Evolutionary conservation across 2,797 vertebrate species (phyloP), one percentile per base, ranked within the genome.

Genomic region (Nyctalus aviator): DNA sequence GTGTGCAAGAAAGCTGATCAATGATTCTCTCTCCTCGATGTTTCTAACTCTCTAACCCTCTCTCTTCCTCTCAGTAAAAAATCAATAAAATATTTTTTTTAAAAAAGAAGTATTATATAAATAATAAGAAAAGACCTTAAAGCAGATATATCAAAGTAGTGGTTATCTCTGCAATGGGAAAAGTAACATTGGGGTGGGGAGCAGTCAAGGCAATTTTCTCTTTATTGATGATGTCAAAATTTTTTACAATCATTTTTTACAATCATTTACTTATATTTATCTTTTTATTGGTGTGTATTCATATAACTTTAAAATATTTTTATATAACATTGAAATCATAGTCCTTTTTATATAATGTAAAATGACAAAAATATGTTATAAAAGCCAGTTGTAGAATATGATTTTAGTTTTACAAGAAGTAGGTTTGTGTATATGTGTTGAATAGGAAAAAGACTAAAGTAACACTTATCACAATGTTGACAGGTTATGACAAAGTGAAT

Each of bases 401-500:
- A 83, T 88, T 93, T 92, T 82, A 81, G n/a, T 76, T 90, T 84
- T 88, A 64, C 7, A 79, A 93, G 12, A 50, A 59, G 10, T 48
- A 0, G 57, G 20, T 37, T 12, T 71, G 25, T 44, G 15, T 81
- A 2, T 14, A 4, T 79, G 23, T 62, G n/a, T 41, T 55, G 2
- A 57, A 6, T n/a, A 77, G 53, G 25, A 53, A 44, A 79, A 87
- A 59, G 4, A 35, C 27, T 69, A 21, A 83, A 87, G 84, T 91
- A 62, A 32, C 8, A 53, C 78, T 93, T 94, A 73, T 37, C n/a
- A 86, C 12, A 83, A 0, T 81, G 41, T 83, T 88, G 78, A 69
- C 57, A 55, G n/a, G 5, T 21, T 88, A 18, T 46, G 37, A 69
- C 25, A 66, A 35, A 81, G 62, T 72, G 0, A 76, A 12, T 48